A percentile compares a stretch with the other conserved stretches of the same genome.
These are phyloP conservation scores for Ochropacha duplaris DNA, from an alignment of 2,888 invertebrate genomes.

Conservation along the genomic window DNA sequence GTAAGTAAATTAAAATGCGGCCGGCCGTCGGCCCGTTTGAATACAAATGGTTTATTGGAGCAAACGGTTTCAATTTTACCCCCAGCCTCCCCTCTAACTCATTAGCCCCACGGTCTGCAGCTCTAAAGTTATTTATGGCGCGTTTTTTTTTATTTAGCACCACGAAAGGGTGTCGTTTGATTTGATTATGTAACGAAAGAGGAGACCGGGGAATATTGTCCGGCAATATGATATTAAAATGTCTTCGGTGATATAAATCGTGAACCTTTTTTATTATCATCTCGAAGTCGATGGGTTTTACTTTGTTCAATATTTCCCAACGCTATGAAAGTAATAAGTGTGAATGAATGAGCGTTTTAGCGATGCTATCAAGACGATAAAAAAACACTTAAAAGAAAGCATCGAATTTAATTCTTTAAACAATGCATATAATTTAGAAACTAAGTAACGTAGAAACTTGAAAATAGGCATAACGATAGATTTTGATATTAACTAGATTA, in stretches of 20 bases:
- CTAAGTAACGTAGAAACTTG: too few species aligned
- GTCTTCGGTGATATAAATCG: constrained; percentile 47
- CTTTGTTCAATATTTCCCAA: constrained; percentile 18
- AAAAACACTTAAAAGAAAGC: neutral
- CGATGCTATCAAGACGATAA: neutral
- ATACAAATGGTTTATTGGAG: constrained; percentile 79
- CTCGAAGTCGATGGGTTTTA: constrained; percentile 28
- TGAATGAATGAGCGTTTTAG: neutral
- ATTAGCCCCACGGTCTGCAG: constrained; percentile 56
- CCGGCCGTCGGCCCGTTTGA: constrained; percentile 64
- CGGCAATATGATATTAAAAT: constrained; percentile 45
- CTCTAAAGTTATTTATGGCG: constrained; percentile 64
- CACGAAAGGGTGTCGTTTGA: constrained; percentile 56
- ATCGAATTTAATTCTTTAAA: too few species aligned
- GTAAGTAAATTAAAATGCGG: constrained; percentile 83
- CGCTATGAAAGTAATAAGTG: neutral
- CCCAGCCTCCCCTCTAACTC: constrained; percentile 54
- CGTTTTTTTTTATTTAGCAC: constrained; percentile 60
- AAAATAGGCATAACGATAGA: too few species aligned
- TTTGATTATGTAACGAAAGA: constrained; percentile 49
- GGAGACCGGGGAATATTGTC: constrained; percentile 28
- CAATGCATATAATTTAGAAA: too few species aligned
- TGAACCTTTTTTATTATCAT: constrained; percentile 36
- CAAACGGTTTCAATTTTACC: constrained; percentile 64
- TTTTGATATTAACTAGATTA: too few species aligned